phyloP scores from a whole-genome alignment of 2,888 invertebrate genomes.

The Willowsia nigromaculata region DNA sequence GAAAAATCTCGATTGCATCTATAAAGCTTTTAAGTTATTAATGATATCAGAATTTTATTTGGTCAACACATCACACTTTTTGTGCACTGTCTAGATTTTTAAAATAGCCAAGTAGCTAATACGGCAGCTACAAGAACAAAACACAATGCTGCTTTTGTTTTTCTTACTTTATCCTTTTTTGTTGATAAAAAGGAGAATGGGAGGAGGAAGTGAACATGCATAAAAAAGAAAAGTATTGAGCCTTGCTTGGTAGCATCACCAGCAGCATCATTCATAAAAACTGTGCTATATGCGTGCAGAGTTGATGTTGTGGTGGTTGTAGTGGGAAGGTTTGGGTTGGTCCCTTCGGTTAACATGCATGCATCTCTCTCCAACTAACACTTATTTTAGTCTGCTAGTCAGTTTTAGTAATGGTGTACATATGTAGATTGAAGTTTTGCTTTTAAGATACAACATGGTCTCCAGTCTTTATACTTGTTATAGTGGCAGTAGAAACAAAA shows the following conservation, averaged over 20 bases:
- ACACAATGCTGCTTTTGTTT: constrained; percentile 12
- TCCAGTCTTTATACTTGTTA: background rate
- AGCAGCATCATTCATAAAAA: constrained; percentile 43
- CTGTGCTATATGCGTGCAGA: constrained; percentile 31
- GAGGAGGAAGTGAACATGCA: constrained; percentile 47
- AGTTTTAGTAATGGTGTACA: constrained; percentile 5
- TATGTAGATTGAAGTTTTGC: background rate
- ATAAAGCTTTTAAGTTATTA: too few relatives aligned
- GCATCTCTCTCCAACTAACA: constrained; percentile 8
- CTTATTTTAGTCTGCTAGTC: constrained; percentile 9
- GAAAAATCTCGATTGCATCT: too few relatives aligned
- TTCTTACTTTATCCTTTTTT: constrained; percentile 49
- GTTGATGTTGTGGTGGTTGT: background rate
- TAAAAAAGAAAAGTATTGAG: constrained; percentile 27
- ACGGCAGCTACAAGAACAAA: background rate
- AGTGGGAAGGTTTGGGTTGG: constrained; percentile 49
- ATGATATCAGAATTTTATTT: too few relatives aligned
- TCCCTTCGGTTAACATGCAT: constrained; percentile 6
- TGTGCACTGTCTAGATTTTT: too few relatives aligned
- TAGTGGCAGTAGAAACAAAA: background rate
- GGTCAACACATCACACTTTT: too few relatives aligned
- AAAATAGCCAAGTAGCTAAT: too few relatives aligned
- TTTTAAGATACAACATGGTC: background rate
- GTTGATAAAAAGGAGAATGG: constrained; percentile 52
- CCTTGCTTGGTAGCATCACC: constrained; percentile 42